Evolutionary conservation across 1,140 invertebrate genomes (phyloP), one percentile per base, ranked within the genome.

Genomic region (Penaeus vannamei): DNA sequence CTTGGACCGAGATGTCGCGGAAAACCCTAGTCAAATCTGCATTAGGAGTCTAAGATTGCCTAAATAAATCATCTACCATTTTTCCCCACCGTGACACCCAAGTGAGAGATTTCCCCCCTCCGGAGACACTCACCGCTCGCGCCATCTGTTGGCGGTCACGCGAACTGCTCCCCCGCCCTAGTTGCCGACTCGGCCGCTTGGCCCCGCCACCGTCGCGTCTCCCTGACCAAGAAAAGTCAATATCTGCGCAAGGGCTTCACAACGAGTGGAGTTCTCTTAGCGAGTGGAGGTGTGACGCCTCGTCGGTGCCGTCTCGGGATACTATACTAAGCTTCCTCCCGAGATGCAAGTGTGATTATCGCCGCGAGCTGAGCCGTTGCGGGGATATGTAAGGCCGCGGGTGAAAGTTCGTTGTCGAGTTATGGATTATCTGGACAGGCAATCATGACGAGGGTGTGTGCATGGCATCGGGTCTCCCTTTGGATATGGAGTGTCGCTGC

Each of bases 211-310:
- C 79, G 59, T 81, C 61, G 85, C 85, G 42, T 62, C 81, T 66
- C 85, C 80, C 80, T 81, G 77, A 76, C 84, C 77, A 87, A 81
- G 85, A 87, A 87, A 87, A 87, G 85, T 87, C 85, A 87, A 87
- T 87, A 87, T 81, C 79, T 87, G 85, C 85, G 85, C 85, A 87
- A 87, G 85, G 85, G 82, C 62, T 81, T 87, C 85, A 87, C 85
- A 87, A 69, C 85, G 85, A 87, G 85, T 87, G 42, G 79, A 66
- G 85, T 81, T 80, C 79, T 53, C 85, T 87, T 81, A 61, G 79
- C 77, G 85, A 81, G 77, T 81, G 79, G 85, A 87, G 85, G 85
- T 87, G 85, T 36, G 3, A 79, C 32, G 79, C 79, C 85, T 62
- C 85, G 77, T 69, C 62, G 62, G 85, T 87, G 77, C 14, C 53